A percentile compares a stretch with the other conserved stretches of the same genome.
These are phyloP conservation scores for Calidris pygmaea DNA, from an alignment of 2,113 vertebrate genomes.

Conservation along the genomic window DNA sequence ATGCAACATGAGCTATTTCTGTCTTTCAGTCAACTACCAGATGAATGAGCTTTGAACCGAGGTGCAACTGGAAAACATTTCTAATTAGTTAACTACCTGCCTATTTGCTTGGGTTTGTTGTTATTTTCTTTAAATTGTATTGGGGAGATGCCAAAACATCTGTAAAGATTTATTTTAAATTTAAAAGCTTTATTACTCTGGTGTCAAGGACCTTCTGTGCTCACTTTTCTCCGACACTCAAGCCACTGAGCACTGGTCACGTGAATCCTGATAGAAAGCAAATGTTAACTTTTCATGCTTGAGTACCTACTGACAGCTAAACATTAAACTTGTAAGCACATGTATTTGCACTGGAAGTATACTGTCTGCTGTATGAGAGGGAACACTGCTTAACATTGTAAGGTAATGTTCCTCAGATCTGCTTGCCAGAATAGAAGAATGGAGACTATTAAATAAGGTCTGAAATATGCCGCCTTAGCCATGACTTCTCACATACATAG, in stretches of 20 bases:
- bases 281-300: slow-evolving; percentile 65
- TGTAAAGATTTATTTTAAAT: slow-evolving; percentile 49
- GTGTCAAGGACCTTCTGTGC: slow-evolving; percentile 35
- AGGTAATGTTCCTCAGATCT: slow-evolving; percentile 35
- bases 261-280: slow-evolving; percentile 61
- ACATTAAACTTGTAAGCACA: slow-evolving; percentile 46
- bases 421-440: slow-evolving; percentile 15
- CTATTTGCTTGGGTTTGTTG: slow-evolving; percentile 25
- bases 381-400: slow-evolving; percentile 23
- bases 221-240: slow-evolving; percentile 36
- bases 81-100: slow-evolving; percentile 28
- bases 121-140: neutral
- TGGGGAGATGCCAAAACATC: slow-evolving; percentile 38
- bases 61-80: neutral
- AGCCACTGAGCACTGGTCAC: slow-evolving; percentile 39
- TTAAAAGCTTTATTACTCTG: slow-evolving; percentile 35
- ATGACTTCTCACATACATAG: neutral
- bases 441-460: neutral
- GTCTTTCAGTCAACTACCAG: neutral
- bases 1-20: neutral
- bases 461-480: neutral
- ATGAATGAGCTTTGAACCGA: neutral
- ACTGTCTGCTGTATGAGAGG: slow-evolving; percentile 14
- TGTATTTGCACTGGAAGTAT: slow-evolving; percentile 52
- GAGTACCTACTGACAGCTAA: slow-evolving; percentile 67